Evolutionary conservation across 2,797 vertebrate species (phyloP).

Genomic region (Cirrhinus mrigala): DNA sequence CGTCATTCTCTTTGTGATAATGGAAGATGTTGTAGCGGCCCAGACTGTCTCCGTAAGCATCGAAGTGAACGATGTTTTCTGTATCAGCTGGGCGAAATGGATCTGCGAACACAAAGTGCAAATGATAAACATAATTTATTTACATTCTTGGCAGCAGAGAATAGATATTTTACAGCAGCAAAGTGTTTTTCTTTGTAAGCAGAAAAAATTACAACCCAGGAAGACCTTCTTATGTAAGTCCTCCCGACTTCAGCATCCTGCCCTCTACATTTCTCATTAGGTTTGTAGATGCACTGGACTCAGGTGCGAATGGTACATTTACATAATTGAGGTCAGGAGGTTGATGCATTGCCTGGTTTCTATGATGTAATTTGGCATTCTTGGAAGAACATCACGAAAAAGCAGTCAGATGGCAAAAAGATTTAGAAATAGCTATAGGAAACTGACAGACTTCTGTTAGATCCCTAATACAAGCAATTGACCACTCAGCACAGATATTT

Average conservation of each 20-base stretch:
- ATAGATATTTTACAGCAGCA: conserved; percentile 12
- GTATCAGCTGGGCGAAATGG: conserved; percentile 92
- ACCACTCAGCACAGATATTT: conserved; percentile 20
- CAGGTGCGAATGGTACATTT: conserved; percentile 57
- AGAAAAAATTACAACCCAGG: conserved; percentile 4
- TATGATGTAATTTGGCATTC: conserved; percentile 54
- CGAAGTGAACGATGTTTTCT: conserved; percentile 87
- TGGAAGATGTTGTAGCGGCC: conserved; percentile 99
- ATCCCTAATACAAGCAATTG: conserved; percentile 8
- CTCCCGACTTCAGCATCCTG: conserved; percentile 2
- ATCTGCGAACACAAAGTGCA: conserved; percentile 76
- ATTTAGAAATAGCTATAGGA: conserved; percentile 29
- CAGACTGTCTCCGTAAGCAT: conserved; percentile 90
- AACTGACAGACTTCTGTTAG: conserved; percentile 1
- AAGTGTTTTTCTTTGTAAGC: conserved; percentile 33
- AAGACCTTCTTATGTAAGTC: conserved; percentile 12
- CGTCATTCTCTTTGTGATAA: conserved; percentile 85
- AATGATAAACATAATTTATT: conserved; percentile 33
- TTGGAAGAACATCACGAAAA: conserved; percentile 43
- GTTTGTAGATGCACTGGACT: conserved; percentile 51
- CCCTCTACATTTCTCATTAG: conserved; percentile 28
- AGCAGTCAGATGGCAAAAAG: conserved; percentile 5
- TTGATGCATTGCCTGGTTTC: conserved; percentile 53
- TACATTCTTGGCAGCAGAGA: conserved; percentile 27
- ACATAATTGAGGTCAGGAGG: conserved; percentile 57